Evolutionary conservation across 2,888 invertebrate species (phyloP).

Genomic region (Esperia sulphurella): DNA sequence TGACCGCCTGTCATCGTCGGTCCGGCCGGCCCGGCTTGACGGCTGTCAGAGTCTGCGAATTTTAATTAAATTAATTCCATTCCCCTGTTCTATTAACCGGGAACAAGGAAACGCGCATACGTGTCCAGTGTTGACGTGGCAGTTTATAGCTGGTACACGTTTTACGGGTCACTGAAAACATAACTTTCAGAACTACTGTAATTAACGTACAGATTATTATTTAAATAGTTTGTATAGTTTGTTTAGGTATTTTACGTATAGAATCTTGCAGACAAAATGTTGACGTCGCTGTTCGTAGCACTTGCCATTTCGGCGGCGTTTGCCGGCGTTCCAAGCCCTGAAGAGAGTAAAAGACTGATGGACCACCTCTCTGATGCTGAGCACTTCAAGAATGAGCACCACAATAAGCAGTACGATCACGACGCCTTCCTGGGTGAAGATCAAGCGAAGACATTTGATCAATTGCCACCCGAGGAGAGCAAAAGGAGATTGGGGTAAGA

Average conservation of each 20-base stretch:
- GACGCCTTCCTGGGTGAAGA: conserved; percentile 98
- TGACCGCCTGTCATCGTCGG: too few species aligned
- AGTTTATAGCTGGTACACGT: conserved; percentile 21
- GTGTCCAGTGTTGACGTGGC: conserved; percentile 65
- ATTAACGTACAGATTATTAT: conserved; percentile 1
- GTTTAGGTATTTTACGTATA: background rate
- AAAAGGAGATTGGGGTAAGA: conserved; percentile 88
- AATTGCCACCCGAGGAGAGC: conserved; percentile 96
- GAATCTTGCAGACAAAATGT: conserved; percentile 39
- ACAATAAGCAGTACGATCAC: conserved; percentile 96
- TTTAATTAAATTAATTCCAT: conserved; percentile 25
- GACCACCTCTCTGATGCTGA: conserved; percentile 87
- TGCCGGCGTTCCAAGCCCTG: conserved; percentile 84
- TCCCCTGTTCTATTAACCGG: conserved; percentile 31
- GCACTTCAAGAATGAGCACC: conserved; percentile 89
- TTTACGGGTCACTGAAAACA: conserved; percentile 1
- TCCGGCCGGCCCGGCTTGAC: too few species aligned
- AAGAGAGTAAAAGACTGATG: conserved; percentile 82
- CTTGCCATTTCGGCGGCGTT: conserved; percentile 61
- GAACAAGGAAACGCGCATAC: conserved; percentile 51
- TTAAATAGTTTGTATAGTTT: conserved; percentile 1
- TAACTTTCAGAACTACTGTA: conserved; percentile 1
- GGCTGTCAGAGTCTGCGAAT: background rate
- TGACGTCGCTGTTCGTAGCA: conserved; percentile 54
- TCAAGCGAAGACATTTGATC: conserved; percentile 94